Evolutionary conservation across 2,113 vertebrate genomes (phyloP).

Genomic region (Hystrix cristata): DNA sequence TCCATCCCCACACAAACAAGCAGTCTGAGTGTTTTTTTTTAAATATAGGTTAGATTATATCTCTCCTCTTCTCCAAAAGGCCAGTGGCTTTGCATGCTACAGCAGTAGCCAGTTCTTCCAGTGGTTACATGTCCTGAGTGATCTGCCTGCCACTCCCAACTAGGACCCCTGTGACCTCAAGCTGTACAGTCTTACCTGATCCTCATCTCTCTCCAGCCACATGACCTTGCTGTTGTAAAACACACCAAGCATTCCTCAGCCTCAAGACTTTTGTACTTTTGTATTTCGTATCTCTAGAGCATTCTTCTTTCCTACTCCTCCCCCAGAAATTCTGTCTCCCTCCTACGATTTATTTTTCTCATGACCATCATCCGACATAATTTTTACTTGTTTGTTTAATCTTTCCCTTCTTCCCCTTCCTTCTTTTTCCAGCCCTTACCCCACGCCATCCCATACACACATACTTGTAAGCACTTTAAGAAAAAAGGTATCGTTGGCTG

Average conservation of each 20-base stretch:
- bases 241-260: neutral
- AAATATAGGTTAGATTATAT: neutral
- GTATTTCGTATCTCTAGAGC: neutral
- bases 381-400: neutral
- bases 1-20: neutral
- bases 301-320: neutral
- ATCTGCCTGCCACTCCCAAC: neutral
- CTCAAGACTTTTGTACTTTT: neutral
- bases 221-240: neutral
- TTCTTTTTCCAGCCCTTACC: neutral
- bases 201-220: neutral
- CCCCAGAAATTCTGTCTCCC: neutral
- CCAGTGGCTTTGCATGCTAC: neutral
- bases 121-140: neutral
- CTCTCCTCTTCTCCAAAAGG: constrained; percentile 17
- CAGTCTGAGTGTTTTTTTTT: neutral
- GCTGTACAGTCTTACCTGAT: neutral
- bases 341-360: constrained; percentile 29
- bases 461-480: neutral
- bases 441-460: neutral
- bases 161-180: neutral
- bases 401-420: neutral
- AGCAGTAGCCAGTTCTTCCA: neutral
- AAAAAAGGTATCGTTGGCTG: neutral
- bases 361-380: neutral